Percentiles rank a stretch among this genome's conserved stretches.
These are phyloP conservation scores for Hydractinia echinata DNA, from an alignment of 30 jellyfish, hydroid and myxozoan genomes.

Conservation along the genomic window DNA sequence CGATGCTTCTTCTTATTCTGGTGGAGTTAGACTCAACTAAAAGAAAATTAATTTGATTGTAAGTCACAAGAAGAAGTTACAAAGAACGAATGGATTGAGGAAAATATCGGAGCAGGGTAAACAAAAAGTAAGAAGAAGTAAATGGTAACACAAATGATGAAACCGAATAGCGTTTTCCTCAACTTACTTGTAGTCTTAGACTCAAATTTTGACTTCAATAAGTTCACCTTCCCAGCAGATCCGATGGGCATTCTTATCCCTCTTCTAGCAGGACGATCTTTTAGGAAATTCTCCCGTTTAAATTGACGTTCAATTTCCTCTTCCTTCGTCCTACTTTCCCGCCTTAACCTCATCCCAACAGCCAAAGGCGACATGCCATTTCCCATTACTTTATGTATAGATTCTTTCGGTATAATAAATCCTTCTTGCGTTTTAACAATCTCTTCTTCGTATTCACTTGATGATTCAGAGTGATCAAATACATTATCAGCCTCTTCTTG, in stretches of 20 bases:
- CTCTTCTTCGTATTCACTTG: constrained; percentile 35
- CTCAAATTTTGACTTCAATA: constrained; percentile 29
- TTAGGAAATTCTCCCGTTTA: constrained; percentile 28
- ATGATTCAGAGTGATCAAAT: constrained; percentile 5
- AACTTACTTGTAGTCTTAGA: constrained; percentile 11
- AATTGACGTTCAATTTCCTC: constrained; percentile 31
- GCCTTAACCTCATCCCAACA: background rate
- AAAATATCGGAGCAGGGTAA: too few relatives aligned
- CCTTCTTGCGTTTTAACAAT: constrained; percentile 38
- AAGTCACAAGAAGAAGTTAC: too few relatives aligned
- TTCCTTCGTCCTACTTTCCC: constrained; percentile 10
- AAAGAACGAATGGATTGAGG: too few relatives aligned
- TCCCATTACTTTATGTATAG: constrained; percentile 13
- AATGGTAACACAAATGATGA: too few relatives aligned
- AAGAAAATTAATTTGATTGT: too few relatives aligned
- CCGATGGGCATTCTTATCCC: constrained; percentile 40
- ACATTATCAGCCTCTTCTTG: too few relatives aligned
- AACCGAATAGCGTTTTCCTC: too few relatives aligned
- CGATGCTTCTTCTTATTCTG: constrained; percentile 18
- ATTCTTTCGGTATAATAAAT: constrained; percentile 31
- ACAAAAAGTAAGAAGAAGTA: too few relatives aligned
- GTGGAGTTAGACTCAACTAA: too few relatives aligned
- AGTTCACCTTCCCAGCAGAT: constrained; percentile 38
- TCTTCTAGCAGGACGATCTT: constrained; percentile 31
- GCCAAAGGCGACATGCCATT: background rate